phyloP scores from a whole-genome alignment of 2,113 vertebrate genomes.

The Phycodurus eques region DNA sequence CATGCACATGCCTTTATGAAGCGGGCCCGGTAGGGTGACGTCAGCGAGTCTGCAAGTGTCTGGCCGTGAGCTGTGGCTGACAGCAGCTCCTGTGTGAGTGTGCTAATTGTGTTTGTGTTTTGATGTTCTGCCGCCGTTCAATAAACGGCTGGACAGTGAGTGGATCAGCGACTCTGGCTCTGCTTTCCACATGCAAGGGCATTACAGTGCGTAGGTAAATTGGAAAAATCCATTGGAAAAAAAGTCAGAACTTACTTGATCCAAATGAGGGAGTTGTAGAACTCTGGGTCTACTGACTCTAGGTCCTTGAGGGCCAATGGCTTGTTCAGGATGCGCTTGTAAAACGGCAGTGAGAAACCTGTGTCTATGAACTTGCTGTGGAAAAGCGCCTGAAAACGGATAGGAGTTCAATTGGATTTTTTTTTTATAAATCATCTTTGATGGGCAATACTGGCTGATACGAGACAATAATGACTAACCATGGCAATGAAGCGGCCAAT shows the following conservation, averaged over 20 bases:
- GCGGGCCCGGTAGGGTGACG: too few species aligned
- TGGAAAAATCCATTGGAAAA: too few species aligned
- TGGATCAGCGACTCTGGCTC: not conserved
- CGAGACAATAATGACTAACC: constrained; percentile 69
- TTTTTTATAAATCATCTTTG: not conserved
- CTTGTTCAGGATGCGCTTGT: constrained; percentile 95
- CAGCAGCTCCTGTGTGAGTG: too few species aligned
- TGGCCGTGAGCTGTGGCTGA: too few species aligned
- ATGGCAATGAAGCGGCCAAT: constrained; percentile 98
- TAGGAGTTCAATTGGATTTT: not conserved
- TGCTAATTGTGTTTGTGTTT: too few species aligned
- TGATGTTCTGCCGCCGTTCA: too few species aligned
- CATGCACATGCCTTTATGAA: too few species aligned
- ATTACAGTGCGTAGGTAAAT: not conserved
- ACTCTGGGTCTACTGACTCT: constrained; percentile 96
- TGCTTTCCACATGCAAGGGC: not conserved
- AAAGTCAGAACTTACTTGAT: constrained; percentile 83
- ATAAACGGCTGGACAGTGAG: too few species aligned
- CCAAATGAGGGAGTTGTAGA: constrained; percentile 99
- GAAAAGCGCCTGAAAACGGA: constrained; percentile 84
- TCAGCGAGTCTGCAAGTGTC: too few species aligned
- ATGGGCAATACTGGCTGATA: not conserved
- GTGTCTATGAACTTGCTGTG: constrained; percentile 98
- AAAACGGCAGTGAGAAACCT: constrained; percentile 96
- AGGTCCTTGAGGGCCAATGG: constrained; percentile 91